Percentiles rank a stretch among this genome's conserved stretches.
Evolutionary conservation across 2,797 vertebrate genomes (phyloP).

Genomic region (Tragelaphus oryx): DNA sequence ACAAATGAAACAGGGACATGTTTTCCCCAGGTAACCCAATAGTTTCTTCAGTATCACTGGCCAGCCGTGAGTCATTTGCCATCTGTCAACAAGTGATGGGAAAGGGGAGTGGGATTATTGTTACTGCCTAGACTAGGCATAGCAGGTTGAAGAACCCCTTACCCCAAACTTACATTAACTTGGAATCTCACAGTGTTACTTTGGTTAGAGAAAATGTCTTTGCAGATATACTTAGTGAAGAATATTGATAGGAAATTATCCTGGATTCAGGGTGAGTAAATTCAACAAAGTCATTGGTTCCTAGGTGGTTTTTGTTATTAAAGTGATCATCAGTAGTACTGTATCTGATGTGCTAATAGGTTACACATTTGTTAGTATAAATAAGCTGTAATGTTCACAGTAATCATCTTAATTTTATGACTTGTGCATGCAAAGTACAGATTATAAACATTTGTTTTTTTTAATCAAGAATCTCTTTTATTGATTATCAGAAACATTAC

Average conservation of each 20-base stretch:
- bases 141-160: neutral
- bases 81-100: neutral
- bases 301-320: neutral
- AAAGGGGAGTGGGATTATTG: neutral
- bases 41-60: neutral
- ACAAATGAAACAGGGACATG: neutral
- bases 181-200: neutral
- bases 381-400: neutral
- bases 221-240: neutral
- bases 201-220: neutral
- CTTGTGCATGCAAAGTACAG: neutral
- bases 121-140: neutral
- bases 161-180: neutral
- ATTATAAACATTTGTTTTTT: neutral
- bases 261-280: neutral
- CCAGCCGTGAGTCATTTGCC: neutral
- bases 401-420: neutral
- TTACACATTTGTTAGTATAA: neutral
- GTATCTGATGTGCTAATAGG: conserved; percentile 1
- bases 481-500: no score
- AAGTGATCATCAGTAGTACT: neutral
- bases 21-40: neutral
- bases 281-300: neutral
- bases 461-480: no score
- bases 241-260: neutral